Evolutionary conservation across 2,797 vertebrate species (phyloP).

Genomic region (Silurus aristotelis): DNA sequence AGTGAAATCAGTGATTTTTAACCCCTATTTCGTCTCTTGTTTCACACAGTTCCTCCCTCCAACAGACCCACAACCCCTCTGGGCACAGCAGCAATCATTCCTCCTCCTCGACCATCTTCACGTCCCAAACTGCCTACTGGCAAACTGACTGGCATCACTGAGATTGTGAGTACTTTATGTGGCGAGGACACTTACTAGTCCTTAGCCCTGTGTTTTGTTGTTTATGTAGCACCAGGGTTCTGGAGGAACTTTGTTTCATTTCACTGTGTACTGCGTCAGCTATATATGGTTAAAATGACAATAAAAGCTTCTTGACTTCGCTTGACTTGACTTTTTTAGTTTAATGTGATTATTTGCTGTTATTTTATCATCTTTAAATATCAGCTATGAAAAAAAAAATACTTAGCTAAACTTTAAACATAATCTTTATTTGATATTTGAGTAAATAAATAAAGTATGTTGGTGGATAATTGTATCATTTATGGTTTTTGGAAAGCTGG

Average conservation of each 20-base stretch:
- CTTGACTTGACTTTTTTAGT: not conserved
- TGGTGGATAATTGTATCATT: not conserved
- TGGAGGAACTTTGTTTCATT: too few relatives aligned
- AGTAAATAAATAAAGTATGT: not conserved
- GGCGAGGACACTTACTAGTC: too few relatives aligned
- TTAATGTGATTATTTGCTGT: not conserved
- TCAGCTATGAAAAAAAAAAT: not conserved
- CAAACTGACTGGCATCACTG: conserved; percentile 94
- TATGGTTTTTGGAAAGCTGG: not conserved
- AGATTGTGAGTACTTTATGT: conserved; percentile 82
- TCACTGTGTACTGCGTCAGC: too few relatives aligned
- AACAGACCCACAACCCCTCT: conserved; percentile 88
- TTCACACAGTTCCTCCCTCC: conserved; percentile 36
- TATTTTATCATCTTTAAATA: not conserved
- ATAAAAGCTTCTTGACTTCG: too few relatives aligned
- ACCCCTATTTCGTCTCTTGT: not conserved
- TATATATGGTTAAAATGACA: too few relatives aligned
- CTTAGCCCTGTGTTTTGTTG: too few relatives aligned
- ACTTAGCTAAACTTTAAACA: not conserved
- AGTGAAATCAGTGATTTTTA: not conserved
- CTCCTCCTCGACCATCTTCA: conserved; percentile 91
- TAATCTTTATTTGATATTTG: not conserved
- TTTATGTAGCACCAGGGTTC: too few relatives aligned
- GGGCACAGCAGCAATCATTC: conserved; percentile 85
- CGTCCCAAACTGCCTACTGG: conserved; percentile 88